Base-by-base conservation (phyloP, 2,888 invertebrate genomes). In the Metellina segmentata region DNA sequence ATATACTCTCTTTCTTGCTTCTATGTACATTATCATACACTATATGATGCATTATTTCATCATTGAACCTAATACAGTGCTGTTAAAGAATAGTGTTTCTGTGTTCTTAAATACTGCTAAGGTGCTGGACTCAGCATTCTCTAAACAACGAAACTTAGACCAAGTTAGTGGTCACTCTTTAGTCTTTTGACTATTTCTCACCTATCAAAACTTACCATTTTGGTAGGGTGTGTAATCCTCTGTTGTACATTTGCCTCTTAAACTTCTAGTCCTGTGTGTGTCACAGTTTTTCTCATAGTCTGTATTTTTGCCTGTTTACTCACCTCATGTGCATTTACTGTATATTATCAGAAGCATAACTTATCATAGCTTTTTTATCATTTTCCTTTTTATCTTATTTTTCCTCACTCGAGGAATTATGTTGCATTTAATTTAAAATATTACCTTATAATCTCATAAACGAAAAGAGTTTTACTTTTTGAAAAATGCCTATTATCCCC, bases 111-210 rank as follows among this genome's bases (percentile, higher is more conserved):
- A 81, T 89, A 86, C 86, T 85, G 79, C 89, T 87, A 92, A 92
- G 92, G 92, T 92, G 92, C 92, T 92, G 92, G 75, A 90, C 75
- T 92, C 92, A 92, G 92, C 92, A 92, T 82, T 52, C 81, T 90
- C 90, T 92, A 90, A 90, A 92, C 92, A 92, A 92, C 92, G 92
- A 92, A 92, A 92, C 86, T 92, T 92, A 87, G 92, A 89, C 92
- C 92, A 92, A 81, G 69, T 74, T 89, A 85, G 85, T 85, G 92
- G 92, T 92, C 89, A 92, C 71, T 88, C 83, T 89, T 89, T 81
- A 85, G 70, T 82, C 85, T 89, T 91, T 91, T 78, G 82, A 88
- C 79, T 85, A 85, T 85, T 79, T 85, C 88, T 91, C 74, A 85
- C 88, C 91, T 71, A 74, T 78, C 71, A n/a, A 52, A 83, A 91